phyloP scores from a whole-genome alignment of 2,888 invertebrate genomes.

The Plebejus argus region DNA sequence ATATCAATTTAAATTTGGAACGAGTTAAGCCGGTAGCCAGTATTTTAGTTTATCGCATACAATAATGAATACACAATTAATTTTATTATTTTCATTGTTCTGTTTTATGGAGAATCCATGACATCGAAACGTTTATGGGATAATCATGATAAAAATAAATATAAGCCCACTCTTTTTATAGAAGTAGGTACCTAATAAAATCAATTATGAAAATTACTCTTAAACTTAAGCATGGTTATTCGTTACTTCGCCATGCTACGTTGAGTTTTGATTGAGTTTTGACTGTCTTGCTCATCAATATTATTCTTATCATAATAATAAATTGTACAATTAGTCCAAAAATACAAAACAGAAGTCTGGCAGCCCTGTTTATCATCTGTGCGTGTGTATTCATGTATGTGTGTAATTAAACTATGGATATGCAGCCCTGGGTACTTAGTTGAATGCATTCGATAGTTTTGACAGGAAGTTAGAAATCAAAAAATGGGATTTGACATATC shows the following conservation, averaged over 20 bases:
- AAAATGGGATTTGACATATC: neutral
- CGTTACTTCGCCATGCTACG: no score
- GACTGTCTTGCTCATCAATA: neutral
- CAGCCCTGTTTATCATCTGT: constrained; percentile 54
- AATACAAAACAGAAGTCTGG: constrained; percentile 38
- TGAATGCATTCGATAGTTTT: neutral
- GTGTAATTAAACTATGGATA: constrained; percentile 76
- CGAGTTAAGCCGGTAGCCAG: constrained; percentile 65
- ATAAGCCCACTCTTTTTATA: neutral
- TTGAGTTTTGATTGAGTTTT: neutral
- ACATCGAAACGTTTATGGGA: constrained; percentile 3
- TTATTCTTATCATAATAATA: neutral
- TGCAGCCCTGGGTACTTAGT: neutral
- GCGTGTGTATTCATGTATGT: constrained; percentile 49
- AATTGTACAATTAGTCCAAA: constrained; percentile 27
- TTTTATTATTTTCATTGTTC: constrained; percentile 53
- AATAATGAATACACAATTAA: constrained; percentile 59
- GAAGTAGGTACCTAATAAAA: neutral
- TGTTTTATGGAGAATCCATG: constrained; percentile 41
- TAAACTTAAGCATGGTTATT: no score
- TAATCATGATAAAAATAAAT: neutral
- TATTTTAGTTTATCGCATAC: constrained; percentile 53
- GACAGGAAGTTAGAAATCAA: neutral
- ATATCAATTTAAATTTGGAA: constrained; percentile 72
- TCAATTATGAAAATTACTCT: neutral